These are phyloP conservation scores for Craniophora ligustri DNA, from an alignment of 2,888 invertebrate species.

Conservation along the genomic window DNA sequence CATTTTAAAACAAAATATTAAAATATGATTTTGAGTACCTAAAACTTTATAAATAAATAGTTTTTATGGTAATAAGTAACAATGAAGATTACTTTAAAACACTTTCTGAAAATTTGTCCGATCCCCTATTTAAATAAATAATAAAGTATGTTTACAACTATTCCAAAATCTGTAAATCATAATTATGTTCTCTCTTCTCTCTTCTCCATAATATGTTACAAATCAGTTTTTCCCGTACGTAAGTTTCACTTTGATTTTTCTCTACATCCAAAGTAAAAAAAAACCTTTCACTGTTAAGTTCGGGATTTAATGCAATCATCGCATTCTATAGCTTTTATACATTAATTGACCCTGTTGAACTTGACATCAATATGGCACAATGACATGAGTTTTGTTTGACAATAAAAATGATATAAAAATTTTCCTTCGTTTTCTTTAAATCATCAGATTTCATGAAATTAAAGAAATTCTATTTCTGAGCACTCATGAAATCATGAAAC, in stretches of 20 bases:
- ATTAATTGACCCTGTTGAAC: conserved; percentile 52
- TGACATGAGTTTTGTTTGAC: conserved; percentile 41
- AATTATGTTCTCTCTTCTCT: conserved; percentile 1
- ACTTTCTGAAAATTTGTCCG: too few relatives aligned
- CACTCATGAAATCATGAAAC: conserved; percentile 7
- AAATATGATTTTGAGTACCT: too few relatives aligned
- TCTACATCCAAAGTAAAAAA: conserved; percentile 35
- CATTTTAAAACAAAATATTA: too few relatives aligned
- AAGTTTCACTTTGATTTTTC: conserved; percentile 8
- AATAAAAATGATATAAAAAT: conserved; percentile 37
- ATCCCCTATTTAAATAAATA: too few relatives aligned
- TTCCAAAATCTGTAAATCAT: too few relatives aligned
- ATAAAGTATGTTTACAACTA: too few relatives aligned
- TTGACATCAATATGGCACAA: conserved; percentile 45
- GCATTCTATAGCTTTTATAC: conserved; percentile 27
- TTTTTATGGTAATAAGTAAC: too few relatives aligned
- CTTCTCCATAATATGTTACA: conserved; percentile 10
- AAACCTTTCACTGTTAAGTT: conserved; percentile 8
- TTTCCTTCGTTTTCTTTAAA: conserved; percentile 7
- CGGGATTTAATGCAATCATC: conserved; percentile 10
- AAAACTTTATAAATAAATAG: too few relatives aligned
- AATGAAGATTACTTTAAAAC: too few relatives aligned
- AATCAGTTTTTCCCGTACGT: conserved; percentile 12
- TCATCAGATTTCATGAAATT: not conserved
- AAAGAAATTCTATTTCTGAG: not conserved